A percentile compares a stretch with the other conserved stretches of the same genome.
Evolutionary conservation across 1,140 invertebrate species (phyloP).

Genomic region (Meloidogyne chitwoodi): DNA sequence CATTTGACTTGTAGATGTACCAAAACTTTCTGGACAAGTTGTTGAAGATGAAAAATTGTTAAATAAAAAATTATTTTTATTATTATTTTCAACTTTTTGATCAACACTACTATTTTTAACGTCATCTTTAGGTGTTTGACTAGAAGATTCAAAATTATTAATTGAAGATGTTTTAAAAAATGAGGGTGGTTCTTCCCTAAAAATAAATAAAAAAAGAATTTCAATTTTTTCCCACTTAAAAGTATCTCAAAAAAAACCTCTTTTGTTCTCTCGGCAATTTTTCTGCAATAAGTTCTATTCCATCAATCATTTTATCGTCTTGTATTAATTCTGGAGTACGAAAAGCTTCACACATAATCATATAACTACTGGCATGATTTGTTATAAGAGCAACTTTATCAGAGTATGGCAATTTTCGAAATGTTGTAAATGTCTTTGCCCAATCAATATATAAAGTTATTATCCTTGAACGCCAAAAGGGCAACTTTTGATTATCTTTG

Average conservation of each 20-base stretch:
- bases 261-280: conserved; percentile 11
- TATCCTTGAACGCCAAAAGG: conserved; percentile 56
- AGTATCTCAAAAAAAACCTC: neutral
- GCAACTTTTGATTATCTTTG: conserved; percentile 52
- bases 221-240: too few relatives aligned
- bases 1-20: too few relatives aligned
- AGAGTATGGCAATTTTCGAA: conserved; percentile 55
- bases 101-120: too few relatives aligned
- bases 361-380: conserved; percentile 56
- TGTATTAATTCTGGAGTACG: conserved; percentile 54
- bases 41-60: neutral
- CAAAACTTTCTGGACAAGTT: neutral
- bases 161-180: too few relatives aligned
- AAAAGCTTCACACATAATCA: conserved; percentile 61
- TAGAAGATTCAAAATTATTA: neutral
- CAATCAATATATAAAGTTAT: conserved; percentile 60
- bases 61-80: too few relatives aligned
- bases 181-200: too few relatives aligned
- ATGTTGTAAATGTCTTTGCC: conserved; percentile 54
- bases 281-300: conserved; percentile 20
- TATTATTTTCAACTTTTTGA: too few relatives aligned
- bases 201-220: too few relatives aligned
- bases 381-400: conserved; percentile 58
- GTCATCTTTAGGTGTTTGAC: neutral
- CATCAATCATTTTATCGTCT: conserved; percentile 31